phyloP scores from a whole-genome alignment of 2,888 invertebrate species.

The Calephelis perditalis region DNA sequence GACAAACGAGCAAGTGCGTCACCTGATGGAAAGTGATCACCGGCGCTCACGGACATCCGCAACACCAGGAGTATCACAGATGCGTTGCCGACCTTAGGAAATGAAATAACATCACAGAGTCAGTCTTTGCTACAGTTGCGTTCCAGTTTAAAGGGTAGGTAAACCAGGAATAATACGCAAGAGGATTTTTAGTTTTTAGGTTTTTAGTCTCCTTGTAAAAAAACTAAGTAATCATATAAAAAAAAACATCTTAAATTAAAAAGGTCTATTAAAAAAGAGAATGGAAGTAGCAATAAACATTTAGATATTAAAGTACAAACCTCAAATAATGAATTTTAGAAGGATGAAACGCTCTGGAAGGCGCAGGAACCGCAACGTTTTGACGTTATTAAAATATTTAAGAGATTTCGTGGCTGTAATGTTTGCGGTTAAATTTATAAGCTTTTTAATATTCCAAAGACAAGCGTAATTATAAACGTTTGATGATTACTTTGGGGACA shows the following conservation, averaged over 20 bases:
- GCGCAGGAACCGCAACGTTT: neutral
- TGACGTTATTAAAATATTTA: constrained; percentile 11
- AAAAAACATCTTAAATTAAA: neutral
- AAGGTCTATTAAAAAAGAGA: neutral
- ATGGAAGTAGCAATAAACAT: constrained; percentile 10
- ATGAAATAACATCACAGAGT: too few species aligned
- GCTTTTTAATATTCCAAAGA: constrained; percentile 8
- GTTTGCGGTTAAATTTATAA: constrained; percentile 6
- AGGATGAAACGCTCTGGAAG: neutral
- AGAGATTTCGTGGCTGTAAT: constrained; percentile 10
- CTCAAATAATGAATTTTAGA: constrained; percentile 1
- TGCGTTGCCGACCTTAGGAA: too few species aligned
- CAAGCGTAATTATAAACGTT: constrained; percentile 9
- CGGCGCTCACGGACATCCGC: too few species aligned
- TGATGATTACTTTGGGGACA: neutral
- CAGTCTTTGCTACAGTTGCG: too few species aligned
- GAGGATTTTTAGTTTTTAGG: too few species aligned
- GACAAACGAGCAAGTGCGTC: too few species aligned
- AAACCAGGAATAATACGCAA: too few species aligned
- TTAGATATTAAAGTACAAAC: neutral
- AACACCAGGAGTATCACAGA: too few species aligned
- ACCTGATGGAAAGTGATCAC: too few species aligned
- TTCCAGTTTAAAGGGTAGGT: too few species aligned
- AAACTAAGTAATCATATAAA: too few species aligned
- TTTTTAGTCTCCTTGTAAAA: too few species aligned